Evolutionary conservation across 2,113 vertebrate species (phyloP), one percentile per base, ranked within the genome.

Genomic region (Salvelinus fontinalis): DNA sequence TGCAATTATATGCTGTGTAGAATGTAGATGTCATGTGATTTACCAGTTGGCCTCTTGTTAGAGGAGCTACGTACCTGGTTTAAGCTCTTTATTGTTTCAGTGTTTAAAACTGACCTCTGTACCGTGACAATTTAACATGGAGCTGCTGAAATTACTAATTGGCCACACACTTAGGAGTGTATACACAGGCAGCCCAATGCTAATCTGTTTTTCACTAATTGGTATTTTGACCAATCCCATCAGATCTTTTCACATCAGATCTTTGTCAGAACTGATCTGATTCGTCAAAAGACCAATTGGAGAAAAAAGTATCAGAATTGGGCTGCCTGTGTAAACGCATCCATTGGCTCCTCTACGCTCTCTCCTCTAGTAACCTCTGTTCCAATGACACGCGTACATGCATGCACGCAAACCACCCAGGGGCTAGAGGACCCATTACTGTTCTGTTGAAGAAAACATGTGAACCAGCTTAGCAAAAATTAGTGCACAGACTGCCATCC

Each of bases 391-490:
- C 73, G 71, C 84, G 72, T 67, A 75, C 67, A 71, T 34, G 22
- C 49, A 67, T 31, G 49, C 39, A 70, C 60, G 34, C 80, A 83
- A 75, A 49, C 71, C 54, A 34, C 78, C 81, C 79, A 62, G 22
- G 78, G 71, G 76, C 78, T 80, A 79, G 71, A 75, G 82, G 82
- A 79, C 70, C 75, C 81, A 81, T 85, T 80, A 74, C 75, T 62
- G 80, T 31, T 70, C 80, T 78, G 70, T 70, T 78, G 11, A 71
- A 81, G 80, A 80, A 79, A 85, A 85, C 84, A 81, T 11, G 34
- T 54, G 76, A 88, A 77, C 72, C 24, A 71, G 75, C 84, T 78
- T 83, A 79, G 75, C 79, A 83, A 88, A 85, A 91, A 84, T 81
- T 72, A 84, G 79, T 73, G 73, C 71, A 62, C 44, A 81, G 71